A percentile compares a stretch with the other conserved stretches of the same genome.
phyloP scores from a whole-genome alignment of 2,888 invertebrate species.

The Biston stratarius region DNA sequence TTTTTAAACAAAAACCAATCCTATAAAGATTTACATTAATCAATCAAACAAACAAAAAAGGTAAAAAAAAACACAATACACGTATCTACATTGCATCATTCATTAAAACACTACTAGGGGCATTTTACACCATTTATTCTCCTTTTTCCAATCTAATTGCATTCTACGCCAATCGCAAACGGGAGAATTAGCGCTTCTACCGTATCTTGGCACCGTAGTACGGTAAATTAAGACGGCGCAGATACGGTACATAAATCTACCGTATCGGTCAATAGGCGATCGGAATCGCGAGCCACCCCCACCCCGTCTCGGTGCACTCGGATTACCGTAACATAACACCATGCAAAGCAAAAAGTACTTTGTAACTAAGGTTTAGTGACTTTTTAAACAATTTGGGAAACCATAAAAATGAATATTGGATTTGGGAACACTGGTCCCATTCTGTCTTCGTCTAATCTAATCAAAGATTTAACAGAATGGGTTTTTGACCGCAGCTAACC shows the following conservation, averaged over 20 bases:
- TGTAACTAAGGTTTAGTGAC: conserved; percentile 30
- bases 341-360: conserved; percentile 36
- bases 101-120: too few species aligned
- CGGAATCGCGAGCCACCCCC: conserved; percentile 49
- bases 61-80: too few species aligned
- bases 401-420: neutral
- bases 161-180: conserved; percentile 12
- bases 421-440: too few species aligned
- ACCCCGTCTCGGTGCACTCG: conserved; percentile 38
- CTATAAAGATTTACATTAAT: too few species aligned
- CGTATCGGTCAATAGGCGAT: conserved; percentile 66
- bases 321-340: conserved; percentile 48
- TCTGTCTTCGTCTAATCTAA: too few species aligned
- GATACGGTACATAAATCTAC: conserved; percentile 64
- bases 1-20: too few species aligned
- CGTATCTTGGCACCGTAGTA: conserved; percentile 34
- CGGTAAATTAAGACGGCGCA: conserved; percentile 61
- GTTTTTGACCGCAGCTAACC: too few species aligned
- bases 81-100: too few species aligned
- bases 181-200: conserved; percentile 41
- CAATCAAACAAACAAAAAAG: too few species aligned
- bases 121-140: conserved; percentile 22
- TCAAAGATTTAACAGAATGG: too few species aligned
- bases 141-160: conserved; percentile 21
- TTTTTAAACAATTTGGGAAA: conserved; percentile 3